A percentile compares a stretch with the other conserved stretches of the same genome.
These are phyloP conservation scores for Eriosoma lanigerum DNA, from an alignment of 1,140 invertebrate species.

Conservation along the genomic window DNA sequence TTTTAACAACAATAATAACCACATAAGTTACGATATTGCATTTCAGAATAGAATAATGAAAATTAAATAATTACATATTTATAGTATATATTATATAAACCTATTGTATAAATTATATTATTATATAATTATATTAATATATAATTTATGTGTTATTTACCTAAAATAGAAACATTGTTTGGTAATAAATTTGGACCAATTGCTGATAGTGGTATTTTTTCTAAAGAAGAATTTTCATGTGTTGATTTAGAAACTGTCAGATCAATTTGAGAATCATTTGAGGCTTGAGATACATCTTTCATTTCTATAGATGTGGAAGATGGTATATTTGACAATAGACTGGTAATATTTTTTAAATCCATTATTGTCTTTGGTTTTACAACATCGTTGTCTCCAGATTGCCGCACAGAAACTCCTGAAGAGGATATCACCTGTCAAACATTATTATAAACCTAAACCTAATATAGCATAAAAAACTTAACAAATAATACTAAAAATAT, in stretches of 20 bases:
- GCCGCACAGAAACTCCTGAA: constrained; percentile 62
- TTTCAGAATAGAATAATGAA: no score
- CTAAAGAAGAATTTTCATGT: constrained; percentile 28
- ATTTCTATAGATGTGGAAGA: constrained; percentile 47
- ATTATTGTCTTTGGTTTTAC: constrained; percentile 44
- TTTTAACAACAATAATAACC: no score
- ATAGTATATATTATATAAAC: no score
- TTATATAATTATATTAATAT: no score
- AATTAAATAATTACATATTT: no score
- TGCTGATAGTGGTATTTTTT: constrained; percentile 28
- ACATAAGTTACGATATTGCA: no score
- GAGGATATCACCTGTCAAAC: constrained; percentile 64
- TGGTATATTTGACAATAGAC: constrained; percentile 22
- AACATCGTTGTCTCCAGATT: constrained; percentile 46
- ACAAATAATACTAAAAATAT: constrained; percentile 45
- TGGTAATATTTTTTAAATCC: constrained; percentile 45
- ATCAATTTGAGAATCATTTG: constrained; percentile 23
- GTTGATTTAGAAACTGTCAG: constrained; percentile 6
- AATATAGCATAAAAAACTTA: constrained; percentile 14
- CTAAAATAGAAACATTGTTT: constrained; percentile 25
- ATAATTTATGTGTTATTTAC: constrained; percentile 26
- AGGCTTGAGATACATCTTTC: constrained; percentile 26
- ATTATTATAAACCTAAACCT: constrained; percentile 49
- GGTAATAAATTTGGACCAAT: constrained; percentile 44
- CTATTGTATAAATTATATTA: no score